These are phyloP conservation scores for Cybosia mesomella DNA, from an alignment of 2,888 invertebrate genomes.

Conservation along the genomic window DNA sequence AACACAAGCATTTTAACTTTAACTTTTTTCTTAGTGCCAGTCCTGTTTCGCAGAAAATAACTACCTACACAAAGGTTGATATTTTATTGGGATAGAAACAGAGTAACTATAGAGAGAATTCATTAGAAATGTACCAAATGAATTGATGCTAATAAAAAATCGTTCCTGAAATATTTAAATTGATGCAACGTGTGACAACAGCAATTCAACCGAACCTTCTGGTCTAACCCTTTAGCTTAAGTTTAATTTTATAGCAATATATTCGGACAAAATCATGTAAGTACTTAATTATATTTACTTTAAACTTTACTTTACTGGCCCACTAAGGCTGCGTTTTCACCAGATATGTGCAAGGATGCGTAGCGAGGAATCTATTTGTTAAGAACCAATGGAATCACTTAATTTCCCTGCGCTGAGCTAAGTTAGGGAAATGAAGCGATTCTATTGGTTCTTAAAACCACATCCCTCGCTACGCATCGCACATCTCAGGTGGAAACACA, in stretches of 20 bases:
- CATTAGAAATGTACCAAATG: neutral
- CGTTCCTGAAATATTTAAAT: neutral
- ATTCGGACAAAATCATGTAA: conserved; percentile 28
- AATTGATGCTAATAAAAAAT: neutral
- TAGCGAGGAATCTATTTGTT: too few relatives aligned
- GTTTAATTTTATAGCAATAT: conserved; percentile 31
- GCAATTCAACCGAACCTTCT: conserved; percentile 29
- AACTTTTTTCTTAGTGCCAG: neutral
- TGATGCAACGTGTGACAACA: neutral
- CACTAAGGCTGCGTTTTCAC: too few relatives aligned
- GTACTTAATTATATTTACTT: conserved; percentile 11
- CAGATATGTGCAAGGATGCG: too few relatives aligned
- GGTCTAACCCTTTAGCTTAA: conserved; percentile 33
- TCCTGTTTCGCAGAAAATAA: too few relatives aligned
- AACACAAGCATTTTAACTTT: neutral
- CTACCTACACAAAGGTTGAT: neutral
- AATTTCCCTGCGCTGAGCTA: too few relatives aligned
- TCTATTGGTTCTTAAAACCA: too few relatives aligned
- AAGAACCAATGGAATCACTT: too few relatives aligned
- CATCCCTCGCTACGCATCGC: too few relatives aligned
- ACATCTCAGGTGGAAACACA: too few relatives aligned
- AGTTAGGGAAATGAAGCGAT: too few relatives aligned
- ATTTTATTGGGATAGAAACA: neutral
- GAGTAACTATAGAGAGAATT: neutral
- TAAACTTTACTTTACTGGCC: conserved; percentile 3